These are phyloP conservation scores for Tigriopus californicus DNA, from an alignment of 2,888 invertebrate genomes.

Conservation along the genomic window DNA sequence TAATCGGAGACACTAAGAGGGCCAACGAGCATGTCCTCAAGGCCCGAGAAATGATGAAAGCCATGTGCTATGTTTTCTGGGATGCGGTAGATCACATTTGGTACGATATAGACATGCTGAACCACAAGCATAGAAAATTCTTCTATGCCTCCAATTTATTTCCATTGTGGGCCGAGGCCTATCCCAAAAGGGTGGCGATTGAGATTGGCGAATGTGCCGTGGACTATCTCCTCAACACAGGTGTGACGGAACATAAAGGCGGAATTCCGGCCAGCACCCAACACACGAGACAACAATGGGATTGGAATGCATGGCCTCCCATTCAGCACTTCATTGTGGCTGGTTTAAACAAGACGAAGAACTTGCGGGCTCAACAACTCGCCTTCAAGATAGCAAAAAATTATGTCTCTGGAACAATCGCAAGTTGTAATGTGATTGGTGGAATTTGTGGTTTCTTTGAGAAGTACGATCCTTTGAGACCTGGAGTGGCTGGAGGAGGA, in stretches of 20 bases:
- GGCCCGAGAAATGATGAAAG: slow-evolving; percentile 24
- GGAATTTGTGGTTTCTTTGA: neutral
- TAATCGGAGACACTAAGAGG: slow-evolving; percentile 29
- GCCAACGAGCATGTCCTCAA: neutral
- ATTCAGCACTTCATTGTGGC: slow-evolving; percentile 61
- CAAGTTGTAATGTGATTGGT: neutral
- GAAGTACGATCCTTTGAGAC: slow-evolving; percentile 19
- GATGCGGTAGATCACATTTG: slow-evolving; percentile 51
- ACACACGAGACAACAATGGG: slow-evolving; percentile 71
- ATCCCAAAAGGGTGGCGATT: slow-evolving; percentile 29
- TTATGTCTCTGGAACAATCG: neutral
- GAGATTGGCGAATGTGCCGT: neutral
- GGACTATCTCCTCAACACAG: slow-evolving; percentile 30
- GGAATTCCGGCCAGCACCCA: slow-evolving; percentile 60
- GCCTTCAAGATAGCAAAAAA: neutral
- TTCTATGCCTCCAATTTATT: slow-evolving; percentile 52
- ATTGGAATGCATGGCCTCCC: slow-evolving; percentile 84
- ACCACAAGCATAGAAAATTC: slow-evolving; percentile 36
- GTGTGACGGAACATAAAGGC: neutral
- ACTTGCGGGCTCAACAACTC: slow-evolving; percentile 40
- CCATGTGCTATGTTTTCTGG: slow-evolving; percentile 53
- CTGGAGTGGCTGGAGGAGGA: slow-evolving; percentile 52
- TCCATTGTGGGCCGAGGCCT: slow-evolving; percentile 50
- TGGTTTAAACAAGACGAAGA: slow-evolving; percentile 51
- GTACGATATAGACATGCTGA: slow-evolving; percentile 48